phyloP scores from a whole-genome alignment of 2,888 invertebrate genomes.

The Lapara coniferarum region DNA sequence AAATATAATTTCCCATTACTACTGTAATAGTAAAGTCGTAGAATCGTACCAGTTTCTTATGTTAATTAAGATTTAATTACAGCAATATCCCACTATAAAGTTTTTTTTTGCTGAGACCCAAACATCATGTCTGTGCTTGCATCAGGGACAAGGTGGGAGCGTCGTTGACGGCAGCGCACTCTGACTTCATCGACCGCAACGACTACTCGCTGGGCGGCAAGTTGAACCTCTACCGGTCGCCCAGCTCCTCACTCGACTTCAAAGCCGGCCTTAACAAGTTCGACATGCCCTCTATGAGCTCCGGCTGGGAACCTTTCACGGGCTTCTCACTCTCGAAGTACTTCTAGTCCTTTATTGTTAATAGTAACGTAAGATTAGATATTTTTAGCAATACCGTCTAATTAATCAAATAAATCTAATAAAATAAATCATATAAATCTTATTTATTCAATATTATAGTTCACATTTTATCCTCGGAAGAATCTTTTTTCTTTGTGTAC shows the following conservation, averaged over 20 bases:
- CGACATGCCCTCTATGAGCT: constrained; percentile 48
- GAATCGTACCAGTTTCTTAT: no score
- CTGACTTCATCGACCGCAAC: constrained; percentile 49
- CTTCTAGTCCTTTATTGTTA: constrained; percentile 37
- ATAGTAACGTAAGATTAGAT: neutral
- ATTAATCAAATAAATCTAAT: constrained; percentile 1
- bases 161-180: constrained; percentile 46
- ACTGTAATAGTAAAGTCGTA: no score
- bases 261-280: constrained; percentile 54
- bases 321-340: constrained; percentile 47
- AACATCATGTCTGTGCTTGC: neutral
- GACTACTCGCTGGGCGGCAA: constrained; percentile 55
- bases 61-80: no score
- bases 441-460: neutral
- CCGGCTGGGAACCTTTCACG: constrained; percentile 48
- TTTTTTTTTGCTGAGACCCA: neutral
- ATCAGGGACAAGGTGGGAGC: constrained; percentile 51
- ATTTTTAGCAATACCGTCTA: neutral
- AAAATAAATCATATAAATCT: neutral
- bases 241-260: constrained; percentile 49
- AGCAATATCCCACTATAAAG: no score
- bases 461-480: neutral
- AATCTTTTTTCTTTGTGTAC: no score
- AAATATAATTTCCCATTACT: no score
- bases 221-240: constrained; percentile 49